Evolutionary conservation across 2,888 invertebrate genomes (phyloP).

Genomic region (Drosophila antonietae): DNA sequence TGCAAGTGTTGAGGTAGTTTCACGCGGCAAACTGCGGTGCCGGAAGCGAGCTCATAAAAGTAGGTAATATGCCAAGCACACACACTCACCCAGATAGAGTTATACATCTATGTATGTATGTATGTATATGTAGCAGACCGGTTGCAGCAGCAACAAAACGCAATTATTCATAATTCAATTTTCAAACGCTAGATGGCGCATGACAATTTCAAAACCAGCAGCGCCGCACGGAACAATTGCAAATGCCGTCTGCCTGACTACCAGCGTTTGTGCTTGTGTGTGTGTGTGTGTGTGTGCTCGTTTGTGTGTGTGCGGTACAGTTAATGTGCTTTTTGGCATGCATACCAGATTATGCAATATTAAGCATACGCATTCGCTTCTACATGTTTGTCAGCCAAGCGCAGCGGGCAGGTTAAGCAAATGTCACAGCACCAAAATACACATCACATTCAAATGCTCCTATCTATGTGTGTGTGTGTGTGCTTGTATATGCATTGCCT

Average conservation of each 20-base stretch:
- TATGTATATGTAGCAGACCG: background rate
- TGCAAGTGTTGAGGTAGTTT: slow-evolving; percentile 36
- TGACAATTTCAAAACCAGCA: slow-evolving; percentile 65
- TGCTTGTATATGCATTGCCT: background rate
- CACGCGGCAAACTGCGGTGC: slow-evolving; percentile 21
- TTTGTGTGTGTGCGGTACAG: slow-evolving; percentile 38
- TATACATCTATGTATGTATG: too few species aligned
- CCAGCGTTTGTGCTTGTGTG: background rate
- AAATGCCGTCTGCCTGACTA: slow-evolving; percentile 18
- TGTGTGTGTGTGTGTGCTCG: background rate
- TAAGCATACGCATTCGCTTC: slow-evolving; percentile 64
- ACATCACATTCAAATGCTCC: slow-evolving; percentile 49
- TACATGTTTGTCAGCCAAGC: slow-evolving; percentile 53
- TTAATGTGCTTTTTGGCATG: slow-evolving; percentile 78
- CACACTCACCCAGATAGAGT: background rate
- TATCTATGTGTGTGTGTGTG: background rate
- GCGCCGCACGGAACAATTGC: slow-evolving; percentile 46
- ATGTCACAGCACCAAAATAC: slow-evolving; percentile 65
- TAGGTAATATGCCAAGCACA: slow-evolving; percentile 48
- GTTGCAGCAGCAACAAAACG: slow-evolving; percentile 52
- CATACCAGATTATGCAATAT: slow-evolving; percentile 73
- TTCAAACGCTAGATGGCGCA: slow-evolving; percentile 71
- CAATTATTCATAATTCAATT: slow-evolving; percentile 78
- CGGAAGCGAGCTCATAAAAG: slow-evolving; percentile 48
- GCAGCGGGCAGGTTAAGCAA: slow-evolving; percentile 63